phyloP scores from a whole-genome alignment of 2,888 invertebrate genomes.

The Diplolepis rosae region DNA sequence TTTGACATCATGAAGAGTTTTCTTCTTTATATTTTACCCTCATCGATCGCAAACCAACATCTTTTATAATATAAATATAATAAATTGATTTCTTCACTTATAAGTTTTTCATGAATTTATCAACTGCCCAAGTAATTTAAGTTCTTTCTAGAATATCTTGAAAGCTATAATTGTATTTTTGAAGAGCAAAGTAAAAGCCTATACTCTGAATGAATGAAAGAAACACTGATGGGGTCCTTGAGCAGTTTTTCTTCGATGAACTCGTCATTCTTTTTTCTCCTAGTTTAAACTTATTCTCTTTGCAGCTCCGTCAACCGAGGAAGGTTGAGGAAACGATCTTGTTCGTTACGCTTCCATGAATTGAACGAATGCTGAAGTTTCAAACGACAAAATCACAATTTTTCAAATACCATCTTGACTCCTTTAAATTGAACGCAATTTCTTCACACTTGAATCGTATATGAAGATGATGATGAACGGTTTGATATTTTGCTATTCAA shows the following conservation, averaged over 20 bases:
- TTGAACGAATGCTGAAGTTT: constrained; percentile 14
- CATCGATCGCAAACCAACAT: too few relatives aligned
- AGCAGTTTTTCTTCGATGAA: constrained; percentile 11
- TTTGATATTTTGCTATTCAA: too few relatives aligned
- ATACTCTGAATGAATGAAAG: background rate
- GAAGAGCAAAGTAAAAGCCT: constrained; percentile 15
- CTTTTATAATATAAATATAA: too few relatives aligned
- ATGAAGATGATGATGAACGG: background rate
- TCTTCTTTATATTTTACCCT: too few relatives aligned
- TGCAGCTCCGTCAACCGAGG: constrained; percentile 23
- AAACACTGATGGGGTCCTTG: constrained; percentile 6
- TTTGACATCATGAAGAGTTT: too few relatives aligned
- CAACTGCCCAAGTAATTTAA: too few relatives aligned
- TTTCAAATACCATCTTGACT: background rate
- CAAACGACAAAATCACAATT: constrained; percentile 3
- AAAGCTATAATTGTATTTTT: background rate
- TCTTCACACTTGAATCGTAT: background rate
- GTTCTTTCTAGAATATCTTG: background rate
- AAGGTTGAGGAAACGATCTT: constrained; percentile 10
- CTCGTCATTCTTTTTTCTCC: background rate
- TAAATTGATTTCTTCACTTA: too few relatives aligned
- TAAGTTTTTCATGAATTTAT: too few relatives aligned
- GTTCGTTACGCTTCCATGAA: constrained; percentile 31
- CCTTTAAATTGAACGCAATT: too few relatives aligned
- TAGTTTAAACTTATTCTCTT: constrained; percentile 13